Conservation (phyloP, 2,113 vertebrate species). For the Psettodes erumei region DNA sequence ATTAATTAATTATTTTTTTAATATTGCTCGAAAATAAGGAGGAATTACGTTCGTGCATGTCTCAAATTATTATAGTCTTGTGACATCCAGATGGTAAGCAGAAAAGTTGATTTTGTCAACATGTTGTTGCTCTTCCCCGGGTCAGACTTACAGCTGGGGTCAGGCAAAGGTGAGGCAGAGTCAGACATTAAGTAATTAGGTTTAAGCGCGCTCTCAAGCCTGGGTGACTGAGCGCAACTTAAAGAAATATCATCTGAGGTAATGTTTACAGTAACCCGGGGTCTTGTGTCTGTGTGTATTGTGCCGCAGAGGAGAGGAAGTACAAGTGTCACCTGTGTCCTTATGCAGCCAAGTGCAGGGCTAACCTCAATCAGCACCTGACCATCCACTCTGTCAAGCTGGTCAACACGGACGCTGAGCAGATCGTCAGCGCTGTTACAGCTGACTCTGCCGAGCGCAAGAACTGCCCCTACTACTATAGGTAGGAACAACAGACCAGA, state of each 20-base stretch:
- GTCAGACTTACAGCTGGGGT: constrained; percentile 39
- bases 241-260: constrained; percentile 44
- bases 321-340: constrained; percentile 99
- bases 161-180: constrained; percentile 29
- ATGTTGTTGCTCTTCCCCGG: background rate
- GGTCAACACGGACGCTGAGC: constrained; percentile 95
- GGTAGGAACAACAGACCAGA: constrained; percentile 78
- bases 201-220: constrained; percentile 45
- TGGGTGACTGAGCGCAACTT: constrained; percentile 31
- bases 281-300: constrained; percentile 46
- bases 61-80: background rate
- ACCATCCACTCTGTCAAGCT: constrained; percentile 98
- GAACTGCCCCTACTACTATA: constrained; percentile 97
- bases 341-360: constrained; percentile 98
- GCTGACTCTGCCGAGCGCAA: constrained; percentile 90
- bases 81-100: background rate
- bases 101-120: constrained; percentile 26
- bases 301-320: constrained; percentile 94
- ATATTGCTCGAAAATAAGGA: constrained; percentile 6
- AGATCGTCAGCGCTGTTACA: constrained; percentile 93
- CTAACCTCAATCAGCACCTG: constrained; percentile 99
- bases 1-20: background rate
- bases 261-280: constrained; percentile 47
- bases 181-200: constrained; percentile 47
- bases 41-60: background rate